These are phyloP conservation scores for Eilema depressum DNA, from an alignment of 2,888 invertebrate genomes.

Conservation along the genomic window DNA sequence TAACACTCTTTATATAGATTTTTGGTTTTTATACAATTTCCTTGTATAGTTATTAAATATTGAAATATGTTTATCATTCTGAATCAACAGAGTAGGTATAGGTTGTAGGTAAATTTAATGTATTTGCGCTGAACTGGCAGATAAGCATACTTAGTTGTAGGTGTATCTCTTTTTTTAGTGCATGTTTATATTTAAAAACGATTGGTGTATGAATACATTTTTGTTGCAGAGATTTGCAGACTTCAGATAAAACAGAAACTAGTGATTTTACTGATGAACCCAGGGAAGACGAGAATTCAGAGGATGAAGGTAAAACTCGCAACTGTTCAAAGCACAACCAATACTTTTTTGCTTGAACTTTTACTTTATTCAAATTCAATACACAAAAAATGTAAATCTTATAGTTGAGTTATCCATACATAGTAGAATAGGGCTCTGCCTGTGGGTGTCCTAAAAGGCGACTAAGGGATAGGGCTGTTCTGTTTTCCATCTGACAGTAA, in stretches of 20 bases:
- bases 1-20: too few species aligned
- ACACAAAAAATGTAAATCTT: too few species aligned
- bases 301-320: slow-evolving; percentile 66
- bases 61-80: background rate
- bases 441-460: too few species aligned
- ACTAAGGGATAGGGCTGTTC: too few species aligned
- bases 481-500: too few species aligned
- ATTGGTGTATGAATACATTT: background rate
- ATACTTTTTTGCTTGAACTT: too few species aligned
- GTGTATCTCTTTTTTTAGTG: background rate
- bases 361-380: too few species aligned
- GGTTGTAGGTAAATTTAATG: background rate
- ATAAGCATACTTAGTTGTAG: background rate
- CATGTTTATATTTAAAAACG: background rate
- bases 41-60: too few species aligned
- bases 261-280: slow-evolving; percentile 67
- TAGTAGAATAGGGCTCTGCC: too few species aligned
- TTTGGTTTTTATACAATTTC: too few species aligned
- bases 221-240: slow-evolving; percentile 71
- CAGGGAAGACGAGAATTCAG: slow-evolving; percentile 77
- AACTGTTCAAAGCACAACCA: background rate
- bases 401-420: too few species aligned
- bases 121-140: background rate
- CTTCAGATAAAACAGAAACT: slow-evolving; percentile 64
- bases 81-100: background rate